Base-by-base conservation (phyloP, 2,113 vertebrate genomes). In the Ictidomys tridecemlineatus region DNA sequence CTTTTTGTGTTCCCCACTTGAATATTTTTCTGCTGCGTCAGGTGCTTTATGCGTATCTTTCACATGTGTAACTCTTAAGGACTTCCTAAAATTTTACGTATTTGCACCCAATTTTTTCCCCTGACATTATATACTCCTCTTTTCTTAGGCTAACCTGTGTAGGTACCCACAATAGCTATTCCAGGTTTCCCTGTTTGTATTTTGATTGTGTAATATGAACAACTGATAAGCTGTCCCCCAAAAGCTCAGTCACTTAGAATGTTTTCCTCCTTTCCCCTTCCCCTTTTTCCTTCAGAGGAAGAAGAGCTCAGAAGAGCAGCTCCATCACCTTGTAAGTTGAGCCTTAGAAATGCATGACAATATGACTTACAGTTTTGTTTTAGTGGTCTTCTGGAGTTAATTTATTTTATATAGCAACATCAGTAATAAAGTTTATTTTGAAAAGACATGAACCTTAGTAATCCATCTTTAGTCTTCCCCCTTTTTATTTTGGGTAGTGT, bases 251-350 rank as follows among this genome's bases (percentile, higher is more conserved):
- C 96, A 98, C 96, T 98, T 98, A 96, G 95, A 97, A 74, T 92
- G 92, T 98, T 98, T 98, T 95, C 96, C 73, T 97, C 88, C 95
- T 98, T 73, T 53, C 16, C 51, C 51, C 51, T 14, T 14, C 51
- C 14, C 97, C 92, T 82, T 97, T 98, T 98, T 96, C 93, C 94
- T 97, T 98, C 98, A 99, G 99, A 99, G 98, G 99, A 99, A 98
- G 99, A 99, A 98, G 99, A 99, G 97, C 98, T 99, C 96, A 98
- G 98, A 97, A 98, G 98, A 98, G 98, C 99, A 98, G 99, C 98
- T 97, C 99, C 98, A 97, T 99, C 98, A 93, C 99, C 99, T 97
- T 99, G 98, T 99, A 98, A 99, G 99, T 99, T 97, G 70, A 91
- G 74, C 96, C 94, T 95, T 94, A 98, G 96, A 98, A 98, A 90